phyloP scores from a whole-genome alignment of 1,140 invertebrate genomes.

The Meloidogyne floridensis region DNA sequence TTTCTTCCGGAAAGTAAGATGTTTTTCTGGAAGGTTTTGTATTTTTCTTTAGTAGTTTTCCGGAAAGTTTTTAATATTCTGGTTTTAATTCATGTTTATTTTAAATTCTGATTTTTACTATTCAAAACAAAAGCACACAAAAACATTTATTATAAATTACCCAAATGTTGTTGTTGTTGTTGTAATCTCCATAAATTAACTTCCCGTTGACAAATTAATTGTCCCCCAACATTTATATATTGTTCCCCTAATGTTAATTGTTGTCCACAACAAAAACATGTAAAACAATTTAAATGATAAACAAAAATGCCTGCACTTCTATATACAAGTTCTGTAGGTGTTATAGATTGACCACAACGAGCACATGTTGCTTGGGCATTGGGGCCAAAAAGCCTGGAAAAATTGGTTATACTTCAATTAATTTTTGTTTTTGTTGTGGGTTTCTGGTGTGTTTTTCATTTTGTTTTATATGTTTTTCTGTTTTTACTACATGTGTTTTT shows the following conservation, averaged over 20 bases:
- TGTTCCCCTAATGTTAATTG: constrained; percentile 34
- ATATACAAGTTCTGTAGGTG: constrained; percentile 32
- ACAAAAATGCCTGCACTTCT: constrained; percentile 13
- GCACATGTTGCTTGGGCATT: constrained; percentile 17
- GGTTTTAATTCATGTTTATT: too few relatives aligned
- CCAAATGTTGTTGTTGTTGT: not conserved
- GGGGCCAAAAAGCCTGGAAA: constrained; percentile 22
- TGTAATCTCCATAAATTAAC: constrained; percentile 30
- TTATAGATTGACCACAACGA: constrained; percentile 22
- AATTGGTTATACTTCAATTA: not conserved
- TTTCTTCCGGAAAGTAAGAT: too few relatives aligned
- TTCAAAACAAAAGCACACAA: too few relatives aligned
- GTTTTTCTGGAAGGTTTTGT: too few relatives aligned
- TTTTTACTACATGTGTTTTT: not conserved
- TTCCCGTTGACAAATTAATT: constrained; percentile 44
- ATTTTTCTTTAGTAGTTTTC: too few relatives aligned
- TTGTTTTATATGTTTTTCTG: not conserved
- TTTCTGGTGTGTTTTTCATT: not conserved
- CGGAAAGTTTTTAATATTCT: too few relatives aligned
- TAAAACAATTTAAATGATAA: constrained; percentile 42
- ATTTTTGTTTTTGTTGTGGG: not conserved
- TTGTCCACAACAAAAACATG: constrained; percentile 37
- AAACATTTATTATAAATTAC: too few relatives aligned
- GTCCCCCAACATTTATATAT: constrained; percentile 33
- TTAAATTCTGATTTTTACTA: too few relatives aligned